Evolutionary conservation across 2,888 invertebrate genomes (phyloP).

Genomic region (Cerastis rubricosa): DNA sequence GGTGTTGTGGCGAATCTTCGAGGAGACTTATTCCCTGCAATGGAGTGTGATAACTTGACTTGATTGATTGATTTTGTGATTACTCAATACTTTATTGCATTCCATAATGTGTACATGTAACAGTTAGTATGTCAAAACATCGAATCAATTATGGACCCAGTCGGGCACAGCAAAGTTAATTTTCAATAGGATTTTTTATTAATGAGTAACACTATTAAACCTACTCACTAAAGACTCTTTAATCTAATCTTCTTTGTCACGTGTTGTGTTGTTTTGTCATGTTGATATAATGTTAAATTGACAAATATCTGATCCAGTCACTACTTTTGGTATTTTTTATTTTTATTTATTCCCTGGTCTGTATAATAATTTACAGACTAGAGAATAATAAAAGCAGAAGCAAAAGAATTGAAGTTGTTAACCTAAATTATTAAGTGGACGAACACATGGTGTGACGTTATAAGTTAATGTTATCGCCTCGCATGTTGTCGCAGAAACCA

Average conservation of each 20-base stretch:
- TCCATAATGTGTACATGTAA: too few relatives aligned
- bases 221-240: neutral
- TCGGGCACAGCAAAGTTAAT: too few relatives aligned
- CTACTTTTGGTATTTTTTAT: too few relatives aligned
- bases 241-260: neutral
- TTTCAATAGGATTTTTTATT: too few relatives aligned
- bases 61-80: neutral
- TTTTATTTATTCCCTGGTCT: neutral
- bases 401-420: neutral
- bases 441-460: neutral
- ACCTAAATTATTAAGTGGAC: conserved; percentile 4
- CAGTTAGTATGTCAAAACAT: too few relatives aligned
- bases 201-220: conserved; percentile 1
- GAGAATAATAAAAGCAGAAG: neutral
- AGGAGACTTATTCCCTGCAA: neutral
- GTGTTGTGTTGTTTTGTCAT: too few relatives aligned
- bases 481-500: neutral
- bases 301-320: neutral
- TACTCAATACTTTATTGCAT: too few relatives aligned
- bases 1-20: neutral
- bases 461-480: conserved; percentile 8
- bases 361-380: neutral
- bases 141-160: too few relatives aligned
- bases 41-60: neutral
- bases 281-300: neutral